These are phyloP conservation scores for Myzus persicae DNA, from an alignment of 1,140 invertebrate genomes.

Conservation along the genomic window DNA sequence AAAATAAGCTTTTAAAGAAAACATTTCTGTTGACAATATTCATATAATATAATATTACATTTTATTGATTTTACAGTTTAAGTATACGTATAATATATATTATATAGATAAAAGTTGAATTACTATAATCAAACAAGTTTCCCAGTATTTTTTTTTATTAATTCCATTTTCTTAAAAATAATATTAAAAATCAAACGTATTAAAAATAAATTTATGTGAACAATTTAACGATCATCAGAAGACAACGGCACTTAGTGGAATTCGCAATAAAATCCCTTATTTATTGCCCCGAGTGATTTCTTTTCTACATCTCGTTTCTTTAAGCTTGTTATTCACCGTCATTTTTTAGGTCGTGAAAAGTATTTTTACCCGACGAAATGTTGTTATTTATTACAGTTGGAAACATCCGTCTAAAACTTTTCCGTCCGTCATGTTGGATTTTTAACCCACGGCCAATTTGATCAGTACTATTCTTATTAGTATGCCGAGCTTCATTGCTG, in stretches of 20 bases:
- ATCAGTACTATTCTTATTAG: not conserved
- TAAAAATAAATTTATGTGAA: not conserved
- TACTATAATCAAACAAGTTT: not conserved
- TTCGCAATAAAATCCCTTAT: not conserved
- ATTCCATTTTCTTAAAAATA: not conserved
- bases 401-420: slow-evolving; percentile 49
- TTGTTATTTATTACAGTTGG: slow-evolving; percentile 47
- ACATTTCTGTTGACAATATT: not conserved
- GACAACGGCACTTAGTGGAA: not conserved
- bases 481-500: not conserved
- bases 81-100: not conserved
- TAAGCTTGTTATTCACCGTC: not conserved
- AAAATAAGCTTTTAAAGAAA: not conserved
- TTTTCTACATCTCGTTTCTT: not conserved
- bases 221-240: not conserved
- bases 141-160: not conserved
- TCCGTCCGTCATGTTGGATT: not conserved
- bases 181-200: not conserved
- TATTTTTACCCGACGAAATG: slow-evolving; percentile 50
- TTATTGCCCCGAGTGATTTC: not conserved
- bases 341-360: not conserved
- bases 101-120: not conserved
- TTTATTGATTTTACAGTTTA: not conserved
- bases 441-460: slow-evolving; percentile 1
- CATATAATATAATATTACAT: not conserved